A percentile compares a stretch with the other conserved stretches of the same genome.
Conservation (phyloP, 2,888 invertebrate genomes). For the Tinea semifulvella region DNA sequence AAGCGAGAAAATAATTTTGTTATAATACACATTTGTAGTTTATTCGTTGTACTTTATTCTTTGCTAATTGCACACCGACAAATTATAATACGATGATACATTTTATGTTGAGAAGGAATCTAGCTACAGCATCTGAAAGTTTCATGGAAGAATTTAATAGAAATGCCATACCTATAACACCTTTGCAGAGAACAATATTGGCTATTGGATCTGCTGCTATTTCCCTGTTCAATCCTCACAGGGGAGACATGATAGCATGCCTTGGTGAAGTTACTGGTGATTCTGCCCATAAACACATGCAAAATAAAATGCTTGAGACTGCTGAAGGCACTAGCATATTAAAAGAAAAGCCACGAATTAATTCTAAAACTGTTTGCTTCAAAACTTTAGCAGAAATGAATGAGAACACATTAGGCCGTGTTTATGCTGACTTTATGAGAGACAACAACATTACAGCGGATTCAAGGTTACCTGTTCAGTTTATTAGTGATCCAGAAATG, state of each 20-base stretch:
- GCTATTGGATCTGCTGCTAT: slow-evolving; percentile 88
- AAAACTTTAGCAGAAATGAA: slow-evolving; percentile 75
- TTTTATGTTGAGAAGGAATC: background rate
- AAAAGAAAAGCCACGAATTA: slow-evolving; percentile 85
- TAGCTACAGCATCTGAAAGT: slow-evolving; percentile 4
- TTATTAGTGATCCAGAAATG: slow-evolving; percentile 87
- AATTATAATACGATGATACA: background rate
- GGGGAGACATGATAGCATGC: slow-evolving; percentile 94
- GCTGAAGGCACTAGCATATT: slow-evolving; percentile 82
- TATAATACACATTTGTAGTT: too few relatives aligned
- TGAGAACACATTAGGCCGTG: slow-evolving; percentile 83
- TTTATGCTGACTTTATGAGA: slow-evolving; percentile 84
- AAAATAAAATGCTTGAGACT: slow-evolving; percentile 77
- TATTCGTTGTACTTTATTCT: too few relatives aligned
- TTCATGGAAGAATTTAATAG: slow-evolving; percentile 68
- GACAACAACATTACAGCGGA: slow-evolving; percentile 93
- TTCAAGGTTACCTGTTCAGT: slow-evolving; percentile 87
- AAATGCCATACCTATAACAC: slow-evolving; percentile 71
- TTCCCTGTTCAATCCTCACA: slow-evolving; percentile 80
- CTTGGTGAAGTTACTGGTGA: slow-evolving; percentile 91
- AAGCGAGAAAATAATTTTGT: too few relatives aligned
- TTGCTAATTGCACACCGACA: too few relatives aligned
- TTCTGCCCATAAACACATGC: slow-evolving; percentile 75
- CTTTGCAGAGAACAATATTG: slow-evolving; percentile 80
- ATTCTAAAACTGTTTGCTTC: slow-evolving; percentile 81